Evolutionary conservation across 2,113 vertebrate species (phyloP), one percentile per base, ranked within the genome.

Genomic region (Nansenia antarctica): DNA sequence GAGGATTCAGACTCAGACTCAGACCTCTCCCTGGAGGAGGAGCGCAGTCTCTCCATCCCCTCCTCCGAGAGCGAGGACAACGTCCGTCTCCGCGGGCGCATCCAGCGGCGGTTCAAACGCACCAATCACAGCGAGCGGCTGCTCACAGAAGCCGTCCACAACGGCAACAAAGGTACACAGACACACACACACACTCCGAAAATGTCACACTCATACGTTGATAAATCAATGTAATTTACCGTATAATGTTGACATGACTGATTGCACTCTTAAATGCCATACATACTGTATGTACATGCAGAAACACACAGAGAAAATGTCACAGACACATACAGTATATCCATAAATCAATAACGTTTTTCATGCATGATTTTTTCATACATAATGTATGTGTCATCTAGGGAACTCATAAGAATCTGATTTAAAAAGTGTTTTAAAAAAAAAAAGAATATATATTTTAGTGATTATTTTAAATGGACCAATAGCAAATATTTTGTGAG

Each of bases 21-120:
- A 0, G 96, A 98, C 81, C 92, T 99, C 27, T 99, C 98, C 54
- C 88, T 98, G 85, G 97, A 99, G 0, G 98, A 99, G 39, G 97
- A 99, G 74, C 94, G 86, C 67, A 98, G 96, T 78, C 92, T 98
- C 61, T 99, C 97, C 74, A 98, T 99, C 76, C 96, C 96, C 0
- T 99, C 98, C 15, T 99, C 98, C 0, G 98, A 99, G 86, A 99
- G 98, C 0, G 97, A 99, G 69, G 97, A 99, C 87, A 98, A 98
- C 0, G 94, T 97, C 0, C 94, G 95, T 9, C 92, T 95, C 18
- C 95, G 94, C 9, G 93, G 96, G 15, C 94, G 95, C 72, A 97
- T 99, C 89, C 98, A 95, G 81, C 93, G 94, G 4, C 92, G 94
- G 22, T 96, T 98, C 83, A 93, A 94, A 74, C 93, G 94, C n/a